These are phyloP conservation scores for Poecile montanus DNA, from an alignment of 2,797 vertebrate species.

Conservation along the genomic window DNA sequence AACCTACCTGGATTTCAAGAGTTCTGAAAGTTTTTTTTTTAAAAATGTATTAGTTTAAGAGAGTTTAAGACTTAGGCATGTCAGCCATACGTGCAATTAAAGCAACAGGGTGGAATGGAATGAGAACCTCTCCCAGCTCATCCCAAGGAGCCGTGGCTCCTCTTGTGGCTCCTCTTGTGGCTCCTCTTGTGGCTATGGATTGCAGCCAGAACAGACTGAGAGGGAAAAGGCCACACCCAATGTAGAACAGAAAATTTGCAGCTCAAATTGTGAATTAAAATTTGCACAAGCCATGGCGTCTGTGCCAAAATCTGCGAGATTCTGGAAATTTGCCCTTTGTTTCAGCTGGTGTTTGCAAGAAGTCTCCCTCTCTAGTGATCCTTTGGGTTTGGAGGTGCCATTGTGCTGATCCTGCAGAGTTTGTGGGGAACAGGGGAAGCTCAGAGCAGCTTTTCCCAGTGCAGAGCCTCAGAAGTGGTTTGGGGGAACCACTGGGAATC, in stretches of 20 bases:
- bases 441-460: neutral
- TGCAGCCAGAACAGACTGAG: neutral
- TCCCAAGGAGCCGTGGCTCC: neutral
- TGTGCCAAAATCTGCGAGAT: neutral
- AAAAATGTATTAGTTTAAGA: neutral
- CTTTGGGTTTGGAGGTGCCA: neutral
- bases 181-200: neutral
- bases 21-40: neutral
- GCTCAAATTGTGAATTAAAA: neutral
- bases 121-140: neutral
- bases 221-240: neutral
- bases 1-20: neutral
- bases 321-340: neutral
- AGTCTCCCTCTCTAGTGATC: neutral
- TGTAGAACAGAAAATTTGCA: rapidly evolving
- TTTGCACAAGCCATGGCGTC: too few relatives aligned
- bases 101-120: neutral
- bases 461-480: neutral
- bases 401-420: neutral
- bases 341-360: neutral
- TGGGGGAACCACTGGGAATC: neutral
- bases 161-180: neutral
- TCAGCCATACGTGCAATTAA: neutral
- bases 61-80: neutral
- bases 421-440: neutral